phyloP scores from a whole-genome alignment of 35 echinoderm and acorn worm species.

The Amphiura filiformis region DNA sequence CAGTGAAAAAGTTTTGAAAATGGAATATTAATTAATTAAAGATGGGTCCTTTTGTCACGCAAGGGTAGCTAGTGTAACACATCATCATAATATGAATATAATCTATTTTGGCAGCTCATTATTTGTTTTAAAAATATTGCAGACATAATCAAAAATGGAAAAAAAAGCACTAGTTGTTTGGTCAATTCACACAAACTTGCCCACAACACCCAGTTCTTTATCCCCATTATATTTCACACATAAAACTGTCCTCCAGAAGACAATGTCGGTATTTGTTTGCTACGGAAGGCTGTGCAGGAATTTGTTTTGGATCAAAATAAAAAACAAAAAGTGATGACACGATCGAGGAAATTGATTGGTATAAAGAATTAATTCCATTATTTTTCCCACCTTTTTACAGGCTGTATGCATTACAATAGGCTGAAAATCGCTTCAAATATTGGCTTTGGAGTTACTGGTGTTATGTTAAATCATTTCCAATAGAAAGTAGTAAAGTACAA shows the following conservation, averaged over 20 bases:
- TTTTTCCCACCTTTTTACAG: too few relatives aligned
- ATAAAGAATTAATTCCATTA: too few relatives aligned
- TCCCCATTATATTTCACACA: neutral
- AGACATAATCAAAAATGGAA: neutral
- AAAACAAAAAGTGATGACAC: too few relatives aligned
- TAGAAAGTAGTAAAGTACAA: too few relatives aligned
- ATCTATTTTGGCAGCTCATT: neutral
- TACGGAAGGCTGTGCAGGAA: too few relatives aligned
- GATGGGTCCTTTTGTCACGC: neutral
- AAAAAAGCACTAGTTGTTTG: neutral
- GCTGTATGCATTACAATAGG: too few relatives aligned
- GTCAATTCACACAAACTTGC: neutral
- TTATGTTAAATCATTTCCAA: too few relatives aligned
- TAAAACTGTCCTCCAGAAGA: neutral
- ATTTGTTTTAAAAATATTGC: slow-evolving; percentile 11
- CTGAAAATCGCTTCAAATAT: too few relatives aligned
- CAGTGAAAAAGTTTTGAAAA: neutral
- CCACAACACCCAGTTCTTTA: neutral
- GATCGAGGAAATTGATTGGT: too few relatives aligned
- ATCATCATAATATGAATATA: neutral
- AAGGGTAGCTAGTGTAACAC: neutral
- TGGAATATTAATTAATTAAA: neutral
- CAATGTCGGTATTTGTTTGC: neutral
- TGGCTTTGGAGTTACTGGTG: too few relatives aligned
- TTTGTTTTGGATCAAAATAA: neutral